phyloP scores from a whole-genome alignment of 2,797 vertebrate species.

The Sylvia borin region DNA sequence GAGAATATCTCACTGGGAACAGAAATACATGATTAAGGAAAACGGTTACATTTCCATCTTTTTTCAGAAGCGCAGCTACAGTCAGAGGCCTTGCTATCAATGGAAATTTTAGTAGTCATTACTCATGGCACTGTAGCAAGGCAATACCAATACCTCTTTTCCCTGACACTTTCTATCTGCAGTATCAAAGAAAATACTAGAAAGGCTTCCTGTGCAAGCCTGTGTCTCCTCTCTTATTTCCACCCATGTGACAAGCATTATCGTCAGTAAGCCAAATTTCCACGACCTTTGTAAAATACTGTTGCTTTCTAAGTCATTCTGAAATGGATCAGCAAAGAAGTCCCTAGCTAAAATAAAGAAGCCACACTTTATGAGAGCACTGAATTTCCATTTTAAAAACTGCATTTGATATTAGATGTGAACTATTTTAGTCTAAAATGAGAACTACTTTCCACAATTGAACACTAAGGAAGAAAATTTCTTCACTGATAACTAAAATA shows the following conservation, averaged over 20 bases:
- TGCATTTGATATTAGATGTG: neutral
- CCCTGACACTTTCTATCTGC: neutral
- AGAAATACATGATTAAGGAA: slow-evolving; percentile 30
- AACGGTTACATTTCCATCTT: slow-evolving; percentile 31
- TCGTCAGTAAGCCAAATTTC: neutral
- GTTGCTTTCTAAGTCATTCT: neutral
- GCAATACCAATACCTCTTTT: neutral
- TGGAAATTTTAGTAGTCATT: slow-evolving; percentile 39
- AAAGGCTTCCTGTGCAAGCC: neutral
- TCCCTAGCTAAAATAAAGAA: neutral
- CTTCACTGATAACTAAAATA: neutral
- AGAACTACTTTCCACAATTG: neutral
- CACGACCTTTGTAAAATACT: neutral
- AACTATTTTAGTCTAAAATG: neutral
- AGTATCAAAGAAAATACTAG: neutral
- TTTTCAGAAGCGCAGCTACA: slow-evolving; percentile 1
- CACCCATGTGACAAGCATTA: neutral
- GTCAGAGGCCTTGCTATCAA: slow-evolving; percentile 46
- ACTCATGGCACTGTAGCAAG: neutral
- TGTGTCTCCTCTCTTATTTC: neutral
- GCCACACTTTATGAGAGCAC: neutral
- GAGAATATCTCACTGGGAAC: neutral
- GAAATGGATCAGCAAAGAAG: neutral
- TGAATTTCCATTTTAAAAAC: neutral
- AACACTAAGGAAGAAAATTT: neutral